A percentile compares a stretch with the other conserved stretches of the same genome.
Conservation (phyloP, 2,797 vertebrate genomes). For the Acanthornis magna region DNA sequence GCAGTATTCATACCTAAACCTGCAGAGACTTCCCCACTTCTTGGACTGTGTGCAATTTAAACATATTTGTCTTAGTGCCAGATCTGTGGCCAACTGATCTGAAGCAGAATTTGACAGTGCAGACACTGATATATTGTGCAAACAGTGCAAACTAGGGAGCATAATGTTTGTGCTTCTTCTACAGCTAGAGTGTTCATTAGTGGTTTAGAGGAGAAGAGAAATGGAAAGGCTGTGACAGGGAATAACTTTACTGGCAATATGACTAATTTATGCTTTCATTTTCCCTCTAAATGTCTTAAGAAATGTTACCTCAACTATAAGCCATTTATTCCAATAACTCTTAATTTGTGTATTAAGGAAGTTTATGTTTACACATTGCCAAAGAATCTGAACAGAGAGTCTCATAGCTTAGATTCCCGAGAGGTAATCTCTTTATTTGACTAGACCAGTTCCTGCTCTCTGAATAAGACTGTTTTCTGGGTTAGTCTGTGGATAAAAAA, state of each 20-base stretch:
- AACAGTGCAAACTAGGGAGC: conserved; percentile 25
- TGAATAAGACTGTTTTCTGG: background rate
- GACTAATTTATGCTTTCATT: conserved; percentile 30
- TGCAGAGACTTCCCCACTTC: background rate
- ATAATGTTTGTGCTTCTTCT: conserved; percentile 7
- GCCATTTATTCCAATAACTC: conserved; percentile 7
- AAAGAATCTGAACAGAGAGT: background rate
- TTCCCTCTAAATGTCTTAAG: conserved; percentile 16
- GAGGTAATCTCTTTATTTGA: background rate
- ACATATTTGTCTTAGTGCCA: conserved; percentile 6
- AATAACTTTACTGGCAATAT: conserved; percentile 3
- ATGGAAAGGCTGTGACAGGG: background rate
- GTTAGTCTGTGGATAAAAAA: background rate
- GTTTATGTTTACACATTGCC: background rate
- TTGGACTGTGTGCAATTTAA: background rate
- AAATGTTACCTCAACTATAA: conserved; percentile 17
- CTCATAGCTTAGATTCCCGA: background rate
- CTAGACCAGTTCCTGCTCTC: background rate
- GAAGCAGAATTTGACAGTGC: conserved; percentile 19
- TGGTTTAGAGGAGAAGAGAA: conserved; percentile 32
- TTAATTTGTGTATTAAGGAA: background rate
- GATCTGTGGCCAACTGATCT: background rate
- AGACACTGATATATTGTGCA: conserved; percentile 21
- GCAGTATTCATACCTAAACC: conserved; percentile 46
- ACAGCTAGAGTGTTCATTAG: conserved; percentile 17